phyloP scores from a whole-genome alignment of 2,888 invertebrate genomes.

The Beris chalybata region DNA sequence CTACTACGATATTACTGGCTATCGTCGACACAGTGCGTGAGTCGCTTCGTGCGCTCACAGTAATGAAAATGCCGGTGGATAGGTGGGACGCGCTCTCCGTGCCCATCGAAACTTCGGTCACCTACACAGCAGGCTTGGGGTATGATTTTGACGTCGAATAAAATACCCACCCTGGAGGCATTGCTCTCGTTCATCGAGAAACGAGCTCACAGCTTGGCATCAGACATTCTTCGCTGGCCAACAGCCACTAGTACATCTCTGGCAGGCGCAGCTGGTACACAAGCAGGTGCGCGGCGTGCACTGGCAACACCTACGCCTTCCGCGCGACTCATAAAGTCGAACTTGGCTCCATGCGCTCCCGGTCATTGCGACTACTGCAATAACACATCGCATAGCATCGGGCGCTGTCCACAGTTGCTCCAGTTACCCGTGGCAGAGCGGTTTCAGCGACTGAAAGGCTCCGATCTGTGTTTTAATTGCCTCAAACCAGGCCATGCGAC shows the following conservation, averaged over 20 bases:
- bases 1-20: not conserved
- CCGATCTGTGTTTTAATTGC: conserved; percentile 31
- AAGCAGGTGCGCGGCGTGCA: not conserved
- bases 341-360: not conserved
- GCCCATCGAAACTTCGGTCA: not conserved
- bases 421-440: conserved; percentile 24
- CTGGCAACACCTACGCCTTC: not conserved
- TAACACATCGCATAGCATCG: conserved; percentile 16
- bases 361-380: conserved; percentile 4
- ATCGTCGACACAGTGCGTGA: not conserved
- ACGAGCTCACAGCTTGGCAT: not conserved
- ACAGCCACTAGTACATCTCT: not conserved
- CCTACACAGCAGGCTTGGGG: not conserved
- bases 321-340: not conserved
- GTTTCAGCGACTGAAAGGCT: conserved; percentile 24
- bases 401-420: conserved; percentile 25
- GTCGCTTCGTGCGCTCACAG: not conserved
- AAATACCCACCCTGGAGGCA: not conserved
- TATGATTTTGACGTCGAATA: not conserved
- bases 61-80: not conserved
- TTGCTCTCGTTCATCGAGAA: not conserved
- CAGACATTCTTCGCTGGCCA: not conserved
- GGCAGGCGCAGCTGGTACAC: not conserved
- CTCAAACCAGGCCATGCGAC: conserved; percentile 30
- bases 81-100: not conserved